Base-by-base conservation (phyloP, 2,113 vertebrate species). In the Panthera uncia region DNA sequence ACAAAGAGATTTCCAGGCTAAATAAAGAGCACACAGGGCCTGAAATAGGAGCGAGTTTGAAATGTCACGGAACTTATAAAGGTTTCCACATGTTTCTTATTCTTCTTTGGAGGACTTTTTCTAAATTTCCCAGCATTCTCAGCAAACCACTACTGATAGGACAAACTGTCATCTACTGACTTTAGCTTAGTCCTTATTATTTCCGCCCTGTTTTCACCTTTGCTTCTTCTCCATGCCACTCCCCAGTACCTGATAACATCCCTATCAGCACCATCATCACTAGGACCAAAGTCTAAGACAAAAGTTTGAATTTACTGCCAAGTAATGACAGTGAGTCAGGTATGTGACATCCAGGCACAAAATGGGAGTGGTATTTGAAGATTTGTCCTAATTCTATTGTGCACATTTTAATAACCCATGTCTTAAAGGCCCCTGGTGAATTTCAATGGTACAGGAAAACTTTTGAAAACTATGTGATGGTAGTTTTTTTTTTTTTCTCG, bases 261-360 rank as follows among this genome's bases (percentile, higher is more conserved):
- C 25, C 5, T 2, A 4, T 50, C 2, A 33, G 4, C 52, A 50
- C 36, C 61, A 87, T 4, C 29, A n/a, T 12, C n/a, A 63, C 52
- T 50, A 16, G 0, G 0, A 36, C 33, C 29, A 73, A n/a, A n/a
- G n/a, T n/a, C n/a, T n/a, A n/a, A n/a, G n/a, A n/a, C n/a, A n/a
- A n/a, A n/a, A n/a, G 0, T 89, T 15, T 78, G 29, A 57, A 23
- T 13, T 93, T 73, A 81, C 16, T 45, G 9, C 73, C 45, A 92
- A 18, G 29, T 79, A 83, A 65, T 85, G 86, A 93, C n/a, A 92
- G 25, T 15, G 74, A 96, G 92, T 76, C 16, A 45, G 68, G 48
- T 80, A 78, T 96, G 57, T 97, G 97, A 95, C 36, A 29, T 0
- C 0, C 21, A 95, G 52, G 33, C 27, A 97, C 96, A 95, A 98